phyloP scores from a whole-genome alignment of 2,113 vertebrate genomes.

The Agelaius tricolor region DNA sequence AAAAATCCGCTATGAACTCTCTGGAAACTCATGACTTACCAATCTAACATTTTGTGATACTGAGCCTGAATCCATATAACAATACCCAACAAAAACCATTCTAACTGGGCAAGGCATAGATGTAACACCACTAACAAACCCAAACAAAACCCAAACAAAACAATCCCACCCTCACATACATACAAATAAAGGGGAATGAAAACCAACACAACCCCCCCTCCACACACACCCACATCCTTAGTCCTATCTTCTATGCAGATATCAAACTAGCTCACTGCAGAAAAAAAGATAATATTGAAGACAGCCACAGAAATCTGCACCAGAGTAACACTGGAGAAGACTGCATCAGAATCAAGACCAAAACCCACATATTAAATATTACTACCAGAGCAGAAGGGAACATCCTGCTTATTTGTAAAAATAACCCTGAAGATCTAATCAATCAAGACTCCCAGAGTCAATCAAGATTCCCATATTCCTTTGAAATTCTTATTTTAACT shows the following conservation, averaged over 20 bases:
- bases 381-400: not conserved
- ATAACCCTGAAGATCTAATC: not conserved
- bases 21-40: not conserved
- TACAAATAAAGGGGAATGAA: too few species aligned
- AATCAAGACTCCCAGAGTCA: not conserved
- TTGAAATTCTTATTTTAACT: not conserved
- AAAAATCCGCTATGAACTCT: not conserved
- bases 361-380: not conserved
- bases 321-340: not conserved
- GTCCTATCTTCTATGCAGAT: not conserved
- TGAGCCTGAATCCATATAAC: not conserved
- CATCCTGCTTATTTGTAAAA: not conserved
- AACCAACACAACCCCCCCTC: rapidly evolving
- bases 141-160: not conserved
- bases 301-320: not conserved
- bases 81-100: not conserved
- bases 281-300: not conserved
- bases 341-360: not conserved
- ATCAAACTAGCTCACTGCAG: not conserved
- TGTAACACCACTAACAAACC: not conserved
- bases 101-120: not conserved
- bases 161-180: not conserved
- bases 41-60: not conserved
- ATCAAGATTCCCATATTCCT: not conserved
- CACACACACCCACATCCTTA: not conserved